These are phyloP conservation scores for Pycnonotus jocosus DNA, from an alignment of 2,113 vertebrate species.

Conservation along the genomic window DNA sequence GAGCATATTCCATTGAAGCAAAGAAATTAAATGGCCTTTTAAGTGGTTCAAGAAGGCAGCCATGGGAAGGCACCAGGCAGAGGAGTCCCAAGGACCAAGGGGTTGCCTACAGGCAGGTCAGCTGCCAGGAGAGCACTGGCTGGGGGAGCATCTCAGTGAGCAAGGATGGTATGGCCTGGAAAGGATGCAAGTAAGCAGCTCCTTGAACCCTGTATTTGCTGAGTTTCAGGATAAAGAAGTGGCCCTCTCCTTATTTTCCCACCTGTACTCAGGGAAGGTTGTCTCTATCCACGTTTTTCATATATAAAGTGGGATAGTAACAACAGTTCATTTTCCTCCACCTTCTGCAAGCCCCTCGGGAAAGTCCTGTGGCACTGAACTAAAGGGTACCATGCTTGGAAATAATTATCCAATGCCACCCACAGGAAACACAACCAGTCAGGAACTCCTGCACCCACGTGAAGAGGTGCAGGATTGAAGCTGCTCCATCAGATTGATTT, in stretches of 20 bases:
- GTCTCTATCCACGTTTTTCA: neutral
- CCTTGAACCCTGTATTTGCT: neutral
- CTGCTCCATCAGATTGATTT: neutral
- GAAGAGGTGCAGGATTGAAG: neutral
- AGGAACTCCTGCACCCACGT: fast-evolving
- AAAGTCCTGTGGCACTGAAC: neutral
- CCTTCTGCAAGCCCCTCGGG: fast-evolving
- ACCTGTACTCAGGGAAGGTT: neutral
- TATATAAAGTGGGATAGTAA: neutral
- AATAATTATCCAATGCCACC: neutral
- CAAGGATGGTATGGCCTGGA: neutral
- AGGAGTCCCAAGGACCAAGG: neutral
- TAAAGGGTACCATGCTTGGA: neutral
- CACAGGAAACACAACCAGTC: neutral
- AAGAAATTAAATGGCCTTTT: neutral
- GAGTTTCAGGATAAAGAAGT: neutral
- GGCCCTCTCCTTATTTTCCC: neutral
- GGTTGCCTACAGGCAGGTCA: neutral
- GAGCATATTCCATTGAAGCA: neutral
- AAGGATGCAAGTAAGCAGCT: neutral
- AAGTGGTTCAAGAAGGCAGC: fast-evolving
- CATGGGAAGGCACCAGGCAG: neutral
- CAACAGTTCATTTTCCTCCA: neutral
- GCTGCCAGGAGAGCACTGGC: neutral
- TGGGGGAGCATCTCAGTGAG: neutral